Evolutionary conservation across 2,797 vertebrate species (phyloP).

Genomic region (Carduelis carduelis): DNA sequence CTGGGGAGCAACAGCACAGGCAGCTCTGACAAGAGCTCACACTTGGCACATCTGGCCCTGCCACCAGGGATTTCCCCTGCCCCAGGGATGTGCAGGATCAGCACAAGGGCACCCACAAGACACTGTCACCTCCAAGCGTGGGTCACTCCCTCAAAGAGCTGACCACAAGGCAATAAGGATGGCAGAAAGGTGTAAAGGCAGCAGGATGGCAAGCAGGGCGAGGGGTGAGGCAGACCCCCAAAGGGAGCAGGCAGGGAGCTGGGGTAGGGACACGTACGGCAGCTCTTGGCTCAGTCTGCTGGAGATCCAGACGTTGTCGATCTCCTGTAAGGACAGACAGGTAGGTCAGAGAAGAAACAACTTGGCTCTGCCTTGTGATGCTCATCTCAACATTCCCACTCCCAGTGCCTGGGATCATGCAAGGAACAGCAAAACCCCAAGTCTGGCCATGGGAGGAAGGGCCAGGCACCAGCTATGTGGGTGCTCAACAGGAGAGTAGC

Average conservation of each 20-base stretch:
- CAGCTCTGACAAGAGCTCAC: neutral
- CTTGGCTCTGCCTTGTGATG: neutral
- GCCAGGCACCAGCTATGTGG: neutral
- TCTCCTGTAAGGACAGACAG: slow-evolving; percentile 82
- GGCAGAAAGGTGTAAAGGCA: neutral
- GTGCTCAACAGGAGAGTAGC: neutral
- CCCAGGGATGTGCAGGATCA: fast-evolving
- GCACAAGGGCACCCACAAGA: neutral
- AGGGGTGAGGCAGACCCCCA: neutral
- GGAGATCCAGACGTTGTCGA: slow-evolving; percentile 94
- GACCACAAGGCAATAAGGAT: neutral
- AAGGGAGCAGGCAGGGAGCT: neutral
- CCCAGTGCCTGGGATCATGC: neutral
- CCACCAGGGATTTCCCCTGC: neutral
- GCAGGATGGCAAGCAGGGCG: neutral
- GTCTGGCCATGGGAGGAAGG: neutral
- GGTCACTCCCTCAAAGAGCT: neutral
- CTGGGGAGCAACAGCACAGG: slow-evolving; percentile 62
- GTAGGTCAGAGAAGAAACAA: neutral
- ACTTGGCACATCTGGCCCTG: neutral
- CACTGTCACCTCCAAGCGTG: neutral
- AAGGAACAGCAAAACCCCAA: neutral
- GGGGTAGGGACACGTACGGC: slow-evolving; percentile 80
- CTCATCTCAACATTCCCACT: fast-evolving
- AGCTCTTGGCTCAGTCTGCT: slow-evolving; percentile 92